Percentiles rank a stretch among this genome's conserved stretches.
Conservation (phyloP, 2,888 invertebrate species). For the Sipunculus nudus region DNA sequence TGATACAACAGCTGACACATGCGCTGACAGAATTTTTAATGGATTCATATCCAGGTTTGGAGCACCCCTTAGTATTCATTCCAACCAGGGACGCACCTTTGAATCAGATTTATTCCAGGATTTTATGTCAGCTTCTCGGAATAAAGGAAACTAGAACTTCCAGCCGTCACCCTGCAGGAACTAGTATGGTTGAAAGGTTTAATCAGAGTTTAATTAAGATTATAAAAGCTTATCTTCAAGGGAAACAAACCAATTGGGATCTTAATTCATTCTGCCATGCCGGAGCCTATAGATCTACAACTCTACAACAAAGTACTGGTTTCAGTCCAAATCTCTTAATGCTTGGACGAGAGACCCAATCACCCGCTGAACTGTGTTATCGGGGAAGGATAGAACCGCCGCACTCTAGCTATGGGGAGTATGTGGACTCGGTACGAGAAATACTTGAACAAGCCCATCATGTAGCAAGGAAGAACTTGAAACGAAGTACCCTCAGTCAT, state of each 20-base stretch:
- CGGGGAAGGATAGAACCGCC: not conserved
- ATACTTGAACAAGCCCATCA: not conserved
- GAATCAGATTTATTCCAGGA: not conserved
- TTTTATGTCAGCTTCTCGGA: not conserved
- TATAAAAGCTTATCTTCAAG: not conserved
- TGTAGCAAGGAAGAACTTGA: not conserved
- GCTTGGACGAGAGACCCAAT: not conserved
- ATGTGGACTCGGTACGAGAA: not conserved
- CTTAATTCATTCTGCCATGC: not conserved
- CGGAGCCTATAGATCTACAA: not conserved
- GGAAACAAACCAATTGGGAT: not conserved
- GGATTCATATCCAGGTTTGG: not conserved
- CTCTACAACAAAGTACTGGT: not conserved
- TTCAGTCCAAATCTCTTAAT: not conserved
- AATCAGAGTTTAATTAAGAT: not conserved
- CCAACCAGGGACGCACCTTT: not conserved
- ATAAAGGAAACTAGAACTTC: not conserved
- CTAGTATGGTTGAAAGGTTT: not conserved
- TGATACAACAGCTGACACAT: not conserved
- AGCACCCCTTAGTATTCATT: not conserved
- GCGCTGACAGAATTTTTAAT: not conserved
- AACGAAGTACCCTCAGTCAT: not conserved
- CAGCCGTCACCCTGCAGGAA: not conserved
- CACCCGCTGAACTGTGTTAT: not conserved
- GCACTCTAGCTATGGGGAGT: not conserved